Base-by-base conservation (phyloP, 2,797 vertebrate genomes). In the Mallotus villosus region DNA sequence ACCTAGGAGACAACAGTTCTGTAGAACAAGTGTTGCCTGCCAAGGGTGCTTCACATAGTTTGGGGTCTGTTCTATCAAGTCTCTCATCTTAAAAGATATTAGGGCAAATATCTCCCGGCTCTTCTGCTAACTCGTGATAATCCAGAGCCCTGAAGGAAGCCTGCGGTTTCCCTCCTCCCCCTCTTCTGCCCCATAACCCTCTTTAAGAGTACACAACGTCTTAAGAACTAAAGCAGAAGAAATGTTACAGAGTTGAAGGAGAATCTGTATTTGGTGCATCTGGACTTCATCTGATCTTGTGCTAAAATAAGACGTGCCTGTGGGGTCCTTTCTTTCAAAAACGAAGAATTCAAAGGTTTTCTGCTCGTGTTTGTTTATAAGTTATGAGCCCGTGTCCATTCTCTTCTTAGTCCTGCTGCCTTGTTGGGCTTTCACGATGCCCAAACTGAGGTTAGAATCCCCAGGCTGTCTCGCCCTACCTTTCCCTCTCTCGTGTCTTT, bases 101-200 rank as follows among this genome's bases (percentile, higher is more conserved):
- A 78, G 65, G 81, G 70, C 74, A 83, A 83, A 82, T 62, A 80
- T 53, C 81, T 82, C 19, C 2, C 27, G 60, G 27, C 34, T 5
- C 32, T 41, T 16, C 19, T 41, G 17, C 34, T 24, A 21, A 27
- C 27, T 63, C 7, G 27, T 63, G 12, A 29, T 63, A 16, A 63
- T 17, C 32, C 19, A 63, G 16, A 3, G 25, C 19, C 60, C 27
- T 29, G 55, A n/a, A 58, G 55, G 55, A 22, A 58, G 19, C 19
- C 22, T 46, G 22, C 22, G 19, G 55, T 62, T 17, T 46, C 7
- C 63, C 1, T 22, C 37, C 12, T 22, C 37, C n/a, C 57, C 21
- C 57, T 21, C 4, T 21, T 21, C 5, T 49, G 21, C 63, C 37
- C 34, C 22, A 11, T 22, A 65, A 41, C 34, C 63, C n/a, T 65